These are phyloP conservation scores for Pantelozetes paolii DNA, from an alignment of 2,888 invertebrate genomes.

Conservation along the genomic window DNA sequence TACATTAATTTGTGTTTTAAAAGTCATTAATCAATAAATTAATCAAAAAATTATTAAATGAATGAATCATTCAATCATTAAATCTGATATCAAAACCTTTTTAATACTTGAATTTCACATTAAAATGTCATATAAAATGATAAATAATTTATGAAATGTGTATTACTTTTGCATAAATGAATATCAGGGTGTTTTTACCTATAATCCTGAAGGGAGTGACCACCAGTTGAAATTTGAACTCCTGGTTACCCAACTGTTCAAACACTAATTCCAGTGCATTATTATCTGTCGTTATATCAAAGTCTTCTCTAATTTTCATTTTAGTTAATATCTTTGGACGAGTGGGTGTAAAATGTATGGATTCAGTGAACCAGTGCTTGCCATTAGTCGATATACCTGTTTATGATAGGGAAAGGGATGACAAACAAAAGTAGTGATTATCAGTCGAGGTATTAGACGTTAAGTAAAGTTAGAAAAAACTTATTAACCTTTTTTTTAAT, in stretches of 20 bases:
- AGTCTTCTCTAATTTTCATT: background rate
- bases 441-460: no score
- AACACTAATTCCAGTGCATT: constrained; percentile 37
- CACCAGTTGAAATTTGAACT: constrained; percentile 36
- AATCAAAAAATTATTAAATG: no score
- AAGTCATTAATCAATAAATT: no score
- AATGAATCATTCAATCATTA: background rate
- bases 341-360: constrained; percentile 24
- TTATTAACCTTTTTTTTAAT: no score
- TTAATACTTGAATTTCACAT: background rate
- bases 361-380: constrained; percentile 40
- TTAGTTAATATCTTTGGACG: background rate
- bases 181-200: no score
- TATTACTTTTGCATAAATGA: no score
- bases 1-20: no score
- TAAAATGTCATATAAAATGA: background rate
- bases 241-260: constrained; percentile 7
- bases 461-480: no score
- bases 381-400: constrained; percentile 32
- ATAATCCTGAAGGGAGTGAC: constrained; percentile 32
- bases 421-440: no score
- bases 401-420: background rate
- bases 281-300: constrained; percentile 22
- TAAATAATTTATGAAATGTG: background rate
- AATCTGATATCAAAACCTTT: background rate